Evolutionary conservation across 1,140 invertebrate species (phyloP).

Genomic region (Teleopsis dalmanni): DNA sequence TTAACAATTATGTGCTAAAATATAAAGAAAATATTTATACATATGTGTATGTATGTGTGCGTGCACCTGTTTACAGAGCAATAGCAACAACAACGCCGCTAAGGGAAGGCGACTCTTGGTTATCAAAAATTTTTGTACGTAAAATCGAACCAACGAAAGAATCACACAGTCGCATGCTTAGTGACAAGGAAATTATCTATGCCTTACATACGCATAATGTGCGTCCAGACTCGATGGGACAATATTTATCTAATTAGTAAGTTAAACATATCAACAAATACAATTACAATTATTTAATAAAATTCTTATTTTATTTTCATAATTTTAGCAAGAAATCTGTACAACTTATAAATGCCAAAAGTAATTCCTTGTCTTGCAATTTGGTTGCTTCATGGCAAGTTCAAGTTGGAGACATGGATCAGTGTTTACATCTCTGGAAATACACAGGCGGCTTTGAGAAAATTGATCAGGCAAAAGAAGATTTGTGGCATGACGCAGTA

Average conservation of each 20-base stretch:
- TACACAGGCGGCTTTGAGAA: slow-evolving; percentile 87
- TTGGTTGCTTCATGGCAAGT: slow-evolving; percentile 82
- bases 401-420: slow-evolving; percentile 84
- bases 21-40: neutral
- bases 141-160: slow-evolving; percentile 92
- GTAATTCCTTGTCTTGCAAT: slow-evolving; percentile 62
- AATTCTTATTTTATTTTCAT: slow-evolving; percentile 6
- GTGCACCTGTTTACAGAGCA: slow-evolving; percentile 12
- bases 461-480: slow-evolving; percentile 70
- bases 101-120: slow-evolving; percentile 64
- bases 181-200: slow-evolving; percentile 90
- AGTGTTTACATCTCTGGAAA: slow-evolving; percentile 90
- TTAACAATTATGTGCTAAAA: neutral
- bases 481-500: slow-evolving; percentile 63
- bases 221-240: slow-evolving; percentile 73
- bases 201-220: slow-evolving; percentile 92
- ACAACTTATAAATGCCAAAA: slow-evolving; percentile 66
- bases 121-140: slow-evolving; percentile 79
- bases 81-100: slow-evolving; percentile 24
- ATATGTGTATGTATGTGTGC: neutral
- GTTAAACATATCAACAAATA: slow-evolving; percentile 41
- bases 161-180: slow-evolving; percentile 88
- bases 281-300: neutral
- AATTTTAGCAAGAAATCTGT: slow-evolving; percentile 70
- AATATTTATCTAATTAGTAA: slow-evolving; percentile 88